phyloP scores from a whole-genome alignment of 2,888 invertebrate species.

The Altica lythri region DNA sequence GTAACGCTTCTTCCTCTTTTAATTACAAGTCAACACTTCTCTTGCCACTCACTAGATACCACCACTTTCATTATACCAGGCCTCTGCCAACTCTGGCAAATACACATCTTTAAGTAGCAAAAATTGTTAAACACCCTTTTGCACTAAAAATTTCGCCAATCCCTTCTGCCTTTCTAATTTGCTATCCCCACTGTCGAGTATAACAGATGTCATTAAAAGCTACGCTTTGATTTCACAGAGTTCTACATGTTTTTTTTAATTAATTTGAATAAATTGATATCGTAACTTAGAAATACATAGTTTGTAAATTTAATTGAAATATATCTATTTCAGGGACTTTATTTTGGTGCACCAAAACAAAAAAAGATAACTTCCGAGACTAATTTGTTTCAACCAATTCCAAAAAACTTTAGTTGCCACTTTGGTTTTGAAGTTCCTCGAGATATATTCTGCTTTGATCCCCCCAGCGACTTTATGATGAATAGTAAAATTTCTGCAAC shows the following conservation, averaged over 20 bases:
- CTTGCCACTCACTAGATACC: not conserved
- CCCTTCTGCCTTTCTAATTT: too few relatives aligned
- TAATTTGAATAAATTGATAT: not conserved
- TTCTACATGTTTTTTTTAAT: not conserved
- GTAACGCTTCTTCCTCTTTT: not conserved
- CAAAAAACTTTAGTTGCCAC: slow-evolving; percentile 1
- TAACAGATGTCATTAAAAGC: too few relatives aligned
- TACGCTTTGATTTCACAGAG: not conserved
- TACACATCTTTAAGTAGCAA: too few relatives aligned
- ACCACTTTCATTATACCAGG: too few relatives aligned
- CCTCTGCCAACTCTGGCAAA: too few relatives aligned
- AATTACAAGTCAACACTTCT: not conserved
- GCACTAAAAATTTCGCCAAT: too few relatives aligned
- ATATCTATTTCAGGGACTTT: not conserved
- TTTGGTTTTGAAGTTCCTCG: not conserved
- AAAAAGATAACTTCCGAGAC: not conserved
- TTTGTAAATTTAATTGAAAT: not conserved
- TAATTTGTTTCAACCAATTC: not conserved
- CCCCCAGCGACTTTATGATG: too few relatives aligned
- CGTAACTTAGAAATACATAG: not conserved
- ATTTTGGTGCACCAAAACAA: slow-evolving; percentile 1
- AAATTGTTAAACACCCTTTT: too few relatives aligned
- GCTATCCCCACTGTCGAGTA: too few relatives aligned
- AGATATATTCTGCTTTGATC: slow-evolving; percentile 5
- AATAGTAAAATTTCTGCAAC: too few relatives aligned